Conservation (phyloP, 2,797 vertebrate genomes). For the Hipposideros larvatus region DNA sequence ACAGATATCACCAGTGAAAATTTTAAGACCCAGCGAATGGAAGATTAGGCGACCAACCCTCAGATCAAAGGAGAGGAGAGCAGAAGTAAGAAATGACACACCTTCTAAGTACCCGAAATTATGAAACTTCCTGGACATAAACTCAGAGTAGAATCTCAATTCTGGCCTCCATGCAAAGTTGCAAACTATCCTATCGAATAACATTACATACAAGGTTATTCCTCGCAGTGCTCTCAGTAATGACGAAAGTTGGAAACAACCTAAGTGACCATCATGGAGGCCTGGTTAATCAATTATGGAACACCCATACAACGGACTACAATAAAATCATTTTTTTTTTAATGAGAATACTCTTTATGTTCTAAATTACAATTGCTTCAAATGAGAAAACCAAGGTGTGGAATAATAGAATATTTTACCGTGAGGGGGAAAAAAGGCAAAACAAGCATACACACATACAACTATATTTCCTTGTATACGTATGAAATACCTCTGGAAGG, state of each 20-base stretch:
- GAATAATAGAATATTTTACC: background rate
- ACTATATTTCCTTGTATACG: background rate
- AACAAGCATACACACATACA: background rate
- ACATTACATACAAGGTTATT: background rate
- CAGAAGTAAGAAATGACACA: background rate
- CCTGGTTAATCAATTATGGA: background rate
- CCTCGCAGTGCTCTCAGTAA: background rate
- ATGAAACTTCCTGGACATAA: background rate
- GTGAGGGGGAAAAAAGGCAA: background rate
- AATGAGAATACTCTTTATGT: background rate
- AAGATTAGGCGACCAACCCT: background rate
- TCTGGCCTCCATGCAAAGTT: background rate
- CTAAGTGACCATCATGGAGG: background rate
- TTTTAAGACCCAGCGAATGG: background rate
- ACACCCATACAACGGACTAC: background rate
- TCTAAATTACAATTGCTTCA: constrained; percentile 6
- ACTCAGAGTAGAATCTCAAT: background rate
- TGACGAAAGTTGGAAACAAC: background rate
- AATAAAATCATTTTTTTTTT: background rate
- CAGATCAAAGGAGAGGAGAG: background rate
- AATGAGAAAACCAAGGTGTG: constrained; percentile 10
- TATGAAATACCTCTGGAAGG: background rate
- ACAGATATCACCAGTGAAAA: background rate
- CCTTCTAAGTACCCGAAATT: background rate
- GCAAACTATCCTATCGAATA: background rate